Percentiles rank a stretch among this genome's conserved stretches.
Evolutionary conservation across 92 coral and sea anemone species (phyloP).

Genomic region (Galaxea fascicularis): DNA sequence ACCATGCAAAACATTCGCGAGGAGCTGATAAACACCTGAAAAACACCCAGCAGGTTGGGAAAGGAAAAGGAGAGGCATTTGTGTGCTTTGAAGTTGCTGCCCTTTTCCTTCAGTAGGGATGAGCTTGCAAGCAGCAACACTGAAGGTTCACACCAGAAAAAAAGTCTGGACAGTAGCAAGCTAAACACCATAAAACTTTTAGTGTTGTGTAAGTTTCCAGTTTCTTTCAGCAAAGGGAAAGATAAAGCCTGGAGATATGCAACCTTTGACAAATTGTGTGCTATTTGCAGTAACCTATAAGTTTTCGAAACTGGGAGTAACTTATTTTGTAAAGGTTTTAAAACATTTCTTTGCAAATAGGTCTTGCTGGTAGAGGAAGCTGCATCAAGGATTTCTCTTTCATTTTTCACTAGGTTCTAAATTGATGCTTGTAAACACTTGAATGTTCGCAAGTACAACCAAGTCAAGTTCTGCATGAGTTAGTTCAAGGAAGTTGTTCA

Average conservation of each 20-base stretch:
- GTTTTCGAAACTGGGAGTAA: neutral
- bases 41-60: neutral
- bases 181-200: constrained; percentile 20
- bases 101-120: constrained; percentile 15
- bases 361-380: too few species aligned
- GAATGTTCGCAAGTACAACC: too few species aligned
- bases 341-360: too few species aligned
- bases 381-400: too few species aligned
- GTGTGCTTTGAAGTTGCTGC: constrained; percentile 24
- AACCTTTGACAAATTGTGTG: neutral
- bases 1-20: neutral
- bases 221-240: neutral
- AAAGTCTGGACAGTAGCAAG: constrained; percentile 2
- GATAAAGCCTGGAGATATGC: constrained; percentile 14
- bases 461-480: too few species aligned
- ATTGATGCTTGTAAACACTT: too few species aligned
- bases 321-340: too few species aligned
- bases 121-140: constrained; percentile 29
- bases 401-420: too few species aligned
- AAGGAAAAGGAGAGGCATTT: constrained; percentile 23
- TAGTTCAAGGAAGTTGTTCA: too few species aligned
- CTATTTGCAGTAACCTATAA: neutral
- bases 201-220: constrained; percentile 20
- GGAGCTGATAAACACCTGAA: neutral
- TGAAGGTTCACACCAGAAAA: constrained; percentile 2